Evolutionary conservation across 92 coral and sea anemone species (phyloP).

Genomic region (Phenganax subtilis): DNA sequence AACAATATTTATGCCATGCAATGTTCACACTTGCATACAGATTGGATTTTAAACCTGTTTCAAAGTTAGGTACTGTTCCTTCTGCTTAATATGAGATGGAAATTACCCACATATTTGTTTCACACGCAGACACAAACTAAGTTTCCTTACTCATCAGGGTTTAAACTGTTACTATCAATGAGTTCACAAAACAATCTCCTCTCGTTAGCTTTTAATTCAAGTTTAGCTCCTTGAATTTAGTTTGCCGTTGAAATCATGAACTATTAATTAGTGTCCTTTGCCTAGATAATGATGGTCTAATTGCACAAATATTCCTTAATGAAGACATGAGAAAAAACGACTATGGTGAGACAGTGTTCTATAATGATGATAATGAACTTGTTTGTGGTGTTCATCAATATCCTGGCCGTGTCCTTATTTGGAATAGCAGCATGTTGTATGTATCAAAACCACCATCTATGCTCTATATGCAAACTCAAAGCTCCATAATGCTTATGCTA

Average conservation of each 20-base stretch:
- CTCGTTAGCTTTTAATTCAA: background rate
- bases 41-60: conserved; percentile 66
- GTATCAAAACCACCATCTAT: conserved; percentile 85
- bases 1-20: conserved; percentile 58
- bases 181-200: background rate
- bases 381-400: conserved; percentile 67
- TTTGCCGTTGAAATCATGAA: background rate
- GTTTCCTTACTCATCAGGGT: no score
- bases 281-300: conserved; percentile 52
- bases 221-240: background rate
- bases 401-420: conserved; percentile 68
- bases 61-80: conserved; percentile 25
- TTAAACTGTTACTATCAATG: no score
- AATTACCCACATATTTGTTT: no score
- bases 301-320: conserved; percentile 62
- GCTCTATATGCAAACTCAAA: conserved; percentile 70
- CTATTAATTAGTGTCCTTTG: background rate
- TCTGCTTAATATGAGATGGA: background rate
- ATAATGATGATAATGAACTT: conserved; percentile 64
- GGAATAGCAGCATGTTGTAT: conserved; percentile 72
- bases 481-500: conserved; percentile 58
- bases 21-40: conserved; percentile 70
- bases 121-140: no score
- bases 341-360: conserved; percentile 84
- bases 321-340: conserved; percentile 72